phyloP scores from a whole-genome alignment of 2,888 invertebrate species.

The Agrochola litura region DNA sequence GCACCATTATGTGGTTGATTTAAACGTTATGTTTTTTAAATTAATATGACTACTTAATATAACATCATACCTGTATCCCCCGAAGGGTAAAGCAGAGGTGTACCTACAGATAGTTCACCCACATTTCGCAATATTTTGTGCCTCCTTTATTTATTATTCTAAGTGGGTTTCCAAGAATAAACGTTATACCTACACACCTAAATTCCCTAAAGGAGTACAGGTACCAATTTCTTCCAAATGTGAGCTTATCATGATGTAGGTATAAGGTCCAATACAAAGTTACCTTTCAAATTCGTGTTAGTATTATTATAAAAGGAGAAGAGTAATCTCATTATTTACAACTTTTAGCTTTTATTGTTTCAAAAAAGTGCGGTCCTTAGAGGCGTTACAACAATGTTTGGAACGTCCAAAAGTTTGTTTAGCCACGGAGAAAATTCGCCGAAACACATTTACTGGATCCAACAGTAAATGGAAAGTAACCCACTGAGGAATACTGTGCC shows the following conservation, averaged over 20 bases:
- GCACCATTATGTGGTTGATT: neutral
- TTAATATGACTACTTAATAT: neutral
- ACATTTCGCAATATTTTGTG: neutral
- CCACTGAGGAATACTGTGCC: conserved; percentile 58
- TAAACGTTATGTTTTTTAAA: neutral
- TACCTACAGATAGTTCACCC: too few relatives aligned
- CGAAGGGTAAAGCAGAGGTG: too few relatives aligned
- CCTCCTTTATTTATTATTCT: neutral
- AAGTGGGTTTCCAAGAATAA: neutral
- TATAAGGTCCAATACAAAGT: conserved; percentile 3
- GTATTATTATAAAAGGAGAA: conserved; percentile 29
- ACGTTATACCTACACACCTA: neutral
- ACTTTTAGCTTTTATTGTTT: conserved; percentile 62
- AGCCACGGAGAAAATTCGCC: conserved; percentile 63
- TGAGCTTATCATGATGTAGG: neutral
- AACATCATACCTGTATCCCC: too few relatives aligned
- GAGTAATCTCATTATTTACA: conserved; percentile 60
- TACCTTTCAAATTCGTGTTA: conserved; percentile 9
- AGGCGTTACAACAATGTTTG: conserved; percentile 62
- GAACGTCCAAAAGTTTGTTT: conserved; percentile 68
- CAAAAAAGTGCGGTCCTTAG: conserved; percentile 59
- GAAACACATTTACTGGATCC: conserved; percentile 71
- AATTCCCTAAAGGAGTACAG: neutral
- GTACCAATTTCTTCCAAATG: neutral
- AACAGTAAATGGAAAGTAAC: conserved; percentile 65